Evolutionary conservation across 2,797 vertebrate genomes (phyloP).

Genomic region (Rhynchonycteris naso): DNA sequence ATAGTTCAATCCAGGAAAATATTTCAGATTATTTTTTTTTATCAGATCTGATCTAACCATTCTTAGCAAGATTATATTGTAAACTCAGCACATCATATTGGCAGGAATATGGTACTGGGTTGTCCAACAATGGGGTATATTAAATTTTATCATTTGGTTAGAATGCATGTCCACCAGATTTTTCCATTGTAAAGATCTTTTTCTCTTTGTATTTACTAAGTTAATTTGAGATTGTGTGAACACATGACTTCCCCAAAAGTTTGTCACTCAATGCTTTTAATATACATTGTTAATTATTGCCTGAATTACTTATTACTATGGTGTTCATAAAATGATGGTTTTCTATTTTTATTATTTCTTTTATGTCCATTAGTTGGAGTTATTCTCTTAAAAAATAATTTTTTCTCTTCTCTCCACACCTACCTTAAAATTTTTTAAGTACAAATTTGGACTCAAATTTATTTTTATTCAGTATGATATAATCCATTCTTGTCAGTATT

Average conservation of each 20-base stretch:
- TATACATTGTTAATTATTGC: background rate
- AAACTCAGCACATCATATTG: background rate
- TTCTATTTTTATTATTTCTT: slow-evolving; percentile 22
- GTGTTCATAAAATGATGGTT: background rate
- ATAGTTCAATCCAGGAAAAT: background rate
- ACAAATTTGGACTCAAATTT: background rate
- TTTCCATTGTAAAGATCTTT: background rate
- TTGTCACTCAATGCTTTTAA: background rate
- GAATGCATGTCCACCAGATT: background rate
- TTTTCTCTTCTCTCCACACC: background rate
- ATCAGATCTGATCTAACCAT: background rate
- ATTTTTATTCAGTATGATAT: background rate
- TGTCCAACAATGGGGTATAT: background rate
- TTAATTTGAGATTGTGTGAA: background rate
- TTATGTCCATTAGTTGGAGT: background rate
- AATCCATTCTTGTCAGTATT: background rate
- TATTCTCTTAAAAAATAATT: background rate
- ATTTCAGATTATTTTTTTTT: background rate
- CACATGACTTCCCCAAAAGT: background rate
- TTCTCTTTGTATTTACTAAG: background rate
- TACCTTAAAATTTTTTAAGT: background rate
- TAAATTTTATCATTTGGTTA: slow-evolving; percentile 14
- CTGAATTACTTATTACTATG: background rate
- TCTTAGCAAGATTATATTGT: background rate
- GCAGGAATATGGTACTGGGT: background rate